Conservation (phyloP, 2,113 vertebrate species). For the Tachycineta bicolor region DNA sequence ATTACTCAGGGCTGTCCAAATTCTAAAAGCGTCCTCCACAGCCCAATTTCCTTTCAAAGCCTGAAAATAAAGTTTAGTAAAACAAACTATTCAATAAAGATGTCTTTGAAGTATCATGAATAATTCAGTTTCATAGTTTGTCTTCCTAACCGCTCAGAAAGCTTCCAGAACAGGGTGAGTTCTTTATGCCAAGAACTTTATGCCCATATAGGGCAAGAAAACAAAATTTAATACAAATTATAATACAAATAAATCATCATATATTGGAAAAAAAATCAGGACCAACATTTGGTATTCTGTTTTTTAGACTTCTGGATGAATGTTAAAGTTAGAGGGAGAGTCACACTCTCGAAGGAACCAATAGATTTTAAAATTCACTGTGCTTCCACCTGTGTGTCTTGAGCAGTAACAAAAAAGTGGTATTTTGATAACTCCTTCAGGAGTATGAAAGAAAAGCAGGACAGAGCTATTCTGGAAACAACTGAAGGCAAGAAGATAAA, state of each 20-base stretch:
- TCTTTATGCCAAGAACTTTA: background rate
- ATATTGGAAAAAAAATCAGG: background rate
- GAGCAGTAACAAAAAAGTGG: background rate
- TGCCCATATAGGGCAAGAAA: background rate
- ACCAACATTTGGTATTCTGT: background rate
- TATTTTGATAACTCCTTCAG: background rate
- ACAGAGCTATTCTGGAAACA: background rate
- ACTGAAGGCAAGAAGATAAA: background rate
- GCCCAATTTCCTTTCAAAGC: background rate
- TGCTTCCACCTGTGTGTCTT: background rate
- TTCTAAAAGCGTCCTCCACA: background rate
- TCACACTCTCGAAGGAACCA: background rate
- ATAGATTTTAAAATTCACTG: background rate
- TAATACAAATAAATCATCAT: background rate
- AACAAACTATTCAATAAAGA: background rate
- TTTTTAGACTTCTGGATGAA: background rate
- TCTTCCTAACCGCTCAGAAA: background rate
- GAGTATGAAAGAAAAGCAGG: background rate
- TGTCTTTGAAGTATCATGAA: background rate
- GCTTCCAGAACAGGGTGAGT: background rate
- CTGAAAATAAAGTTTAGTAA: background rate
- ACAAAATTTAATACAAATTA: background rate
- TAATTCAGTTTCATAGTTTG: background rate
- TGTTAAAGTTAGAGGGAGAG: background rate
- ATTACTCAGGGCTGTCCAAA: background rate